Evolutionary conservation across 2,888 invertebrate genomes (phyloP).

Genomic region (Halocaridina rubra): DNA sequence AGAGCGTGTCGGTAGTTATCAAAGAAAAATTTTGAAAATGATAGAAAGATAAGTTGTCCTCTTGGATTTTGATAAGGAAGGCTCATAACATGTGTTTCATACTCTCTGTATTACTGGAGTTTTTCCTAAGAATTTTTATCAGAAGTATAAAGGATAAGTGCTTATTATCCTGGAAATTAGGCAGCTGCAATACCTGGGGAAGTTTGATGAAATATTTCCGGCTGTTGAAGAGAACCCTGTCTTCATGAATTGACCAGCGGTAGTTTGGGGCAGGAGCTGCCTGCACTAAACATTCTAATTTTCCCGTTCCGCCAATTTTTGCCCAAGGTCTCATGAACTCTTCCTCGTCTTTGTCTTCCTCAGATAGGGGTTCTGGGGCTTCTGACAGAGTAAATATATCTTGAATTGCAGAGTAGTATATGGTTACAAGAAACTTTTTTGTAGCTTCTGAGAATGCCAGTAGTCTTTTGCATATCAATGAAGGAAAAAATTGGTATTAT

Average conservation of each 20-base stretch:
- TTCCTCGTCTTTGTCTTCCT: neutral
- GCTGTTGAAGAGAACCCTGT: neutral
- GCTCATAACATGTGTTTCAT: neutral
- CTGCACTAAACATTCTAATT: slow-evolving; percentile 24
- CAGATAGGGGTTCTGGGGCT: neutral
- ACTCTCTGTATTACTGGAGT: no score
- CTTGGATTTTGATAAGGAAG: neutral
- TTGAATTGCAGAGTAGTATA: no score
- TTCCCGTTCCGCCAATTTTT: neutral
- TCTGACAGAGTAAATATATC: no score
- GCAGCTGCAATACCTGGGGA: no score
- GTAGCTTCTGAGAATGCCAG: no score
- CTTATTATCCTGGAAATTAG: no score
- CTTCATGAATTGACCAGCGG: slow-evolving; percentile 9
- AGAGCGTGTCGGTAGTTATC: no score
- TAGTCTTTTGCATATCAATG: no score
- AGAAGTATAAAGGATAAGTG: no score
- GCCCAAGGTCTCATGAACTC: slow-evolving; percentile 7
- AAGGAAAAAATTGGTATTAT: no score
- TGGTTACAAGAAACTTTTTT: no score
- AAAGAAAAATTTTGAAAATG: neutral
- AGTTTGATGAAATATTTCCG: slow-evolving; percentile 25
- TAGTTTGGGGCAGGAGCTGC: slow-evolving; percentile 38
- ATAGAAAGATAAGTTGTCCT: neutral
- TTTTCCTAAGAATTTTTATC: no score